Evolutionary conservation across 1,140 invertebrate genomes (phyloP).

Genomic region (Nebria ingens): DNA sequence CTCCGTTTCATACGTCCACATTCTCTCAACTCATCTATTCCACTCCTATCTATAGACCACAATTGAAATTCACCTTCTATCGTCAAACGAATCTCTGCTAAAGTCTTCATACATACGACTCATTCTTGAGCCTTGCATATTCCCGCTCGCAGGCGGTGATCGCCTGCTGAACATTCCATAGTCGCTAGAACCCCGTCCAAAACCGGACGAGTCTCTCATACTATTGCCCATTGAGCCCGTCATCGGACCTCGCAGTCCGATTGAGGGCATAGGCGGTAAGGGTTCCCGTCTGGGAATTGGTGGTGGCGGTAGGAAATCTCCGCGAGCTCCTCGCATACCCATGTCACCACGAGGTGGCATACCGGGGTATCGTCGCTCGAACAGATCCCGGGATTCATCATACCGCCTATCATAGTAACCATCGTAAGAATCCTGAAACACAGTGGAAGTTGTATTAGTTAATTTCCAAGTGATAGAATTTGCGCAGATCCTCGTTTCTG

Average conservation of each 20-base stretch:
- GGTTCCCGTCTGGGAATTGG: conserved; percentile 51
- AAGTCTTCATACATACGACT: conserved; percentile 71
- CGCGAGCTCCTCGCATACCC: conserved; percentile 48
- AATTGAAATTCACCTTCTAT: conserved; percentile 71
- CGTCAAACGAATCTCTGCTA: conserved; percentile 73
- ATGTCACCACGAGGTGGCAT: conserved; percentile 49
- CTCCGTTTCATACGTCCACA: conserved; percentile 1
- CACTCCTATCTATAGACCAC: conserved; percentile 34
- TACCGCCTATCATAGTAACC: conserved; percentile 68
- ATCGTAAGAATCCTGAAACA: conserved; percentile 58
- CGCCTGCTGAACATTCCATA: conserved; percentile 75
- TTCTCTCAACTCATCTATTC: conserved; percentile 5
- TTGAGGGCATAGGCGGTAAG: conserved; percentile 53
- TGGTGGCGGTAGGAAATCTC: conserved; percentile 51
- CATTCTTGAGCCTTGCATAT: conserved; percentile 36
- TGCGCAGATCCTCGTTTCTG: too few relatives aligned
- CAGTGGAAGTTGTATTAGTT: too few relatives aligned
- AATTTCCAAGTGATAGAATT: too few relatives aligned
- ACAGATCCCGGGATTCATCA: conserved; percentile 64
- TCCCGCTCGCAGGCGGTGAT: conserved; percentile 45
- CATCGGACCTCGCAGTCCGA: conserved; percentile 40
- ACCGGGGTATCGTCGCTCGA: conserved; percentile 63
- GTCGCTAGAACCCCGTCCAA: conserved; percentile 44
- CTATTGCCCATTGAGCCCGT: conserved; percentile 41
- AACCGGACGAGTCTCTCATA: conserved; percentile 27